Evolutionary conservation across 2,113 vertebrate species (phyloP), one percentile per base, ranked within the genome.

Genomic region (Hymenochirus boettgeri): DNA sequence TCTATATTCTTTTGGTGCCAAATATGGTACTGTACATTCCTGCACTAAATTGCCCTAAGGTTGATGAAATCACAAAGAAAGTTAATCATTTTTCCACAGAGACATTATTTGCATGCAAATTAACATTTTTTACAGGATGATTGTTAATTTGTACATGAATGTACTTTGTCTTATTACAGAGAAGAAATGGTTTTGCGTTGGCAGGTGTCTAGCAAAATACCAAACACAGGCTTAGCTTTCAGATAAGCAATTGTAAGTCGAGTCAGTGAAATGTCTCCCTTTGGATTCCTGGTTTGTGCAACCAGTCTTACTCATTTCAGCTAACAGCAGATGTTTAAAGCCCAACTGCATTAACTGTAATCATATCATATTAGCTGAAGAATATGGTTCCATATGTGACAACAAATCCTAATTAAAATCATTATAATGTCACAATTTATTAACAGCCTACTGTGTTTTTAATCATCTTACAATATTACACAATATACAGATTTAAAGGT

Each of bases 321-420:
- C 57, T 69, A 55, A 57, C 63, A 75, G 74, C 74, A 76, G 73
- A 67, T 76, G 61, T 72, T 77, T 73, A 47, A 71, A 48, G 61
- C 63, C 47, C 61, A 57, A n/a, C 13, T 26, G 71, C 37, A 24
- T 27, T 72, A 55, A 7, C 66, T 70, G 66, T 75, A 74, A 73
- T 73, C 58, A 45, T 73, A 73, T 39, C 57, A 23, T 37, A 63
- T 69, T 53, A 61, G 66, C 59, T 48, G 47, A 71, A 70, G 61
- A 27, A 24, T 61, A 27, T 61, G 35, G 21, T 76, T 56, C 37
- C 62, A 8, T 4, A 3, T 60, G 31, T 64, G 70, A 56, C 62
- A 65, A 46, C 53, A 65, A 65, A 65, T 57, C 62, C 53, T 56
- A 65, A 56, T 57, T 65, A 65, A 65, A 65, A 39, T 65, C 18